Conservation (phyloP, 2,113 vertebrate species). For the Pampusana beccarii region DNA sequence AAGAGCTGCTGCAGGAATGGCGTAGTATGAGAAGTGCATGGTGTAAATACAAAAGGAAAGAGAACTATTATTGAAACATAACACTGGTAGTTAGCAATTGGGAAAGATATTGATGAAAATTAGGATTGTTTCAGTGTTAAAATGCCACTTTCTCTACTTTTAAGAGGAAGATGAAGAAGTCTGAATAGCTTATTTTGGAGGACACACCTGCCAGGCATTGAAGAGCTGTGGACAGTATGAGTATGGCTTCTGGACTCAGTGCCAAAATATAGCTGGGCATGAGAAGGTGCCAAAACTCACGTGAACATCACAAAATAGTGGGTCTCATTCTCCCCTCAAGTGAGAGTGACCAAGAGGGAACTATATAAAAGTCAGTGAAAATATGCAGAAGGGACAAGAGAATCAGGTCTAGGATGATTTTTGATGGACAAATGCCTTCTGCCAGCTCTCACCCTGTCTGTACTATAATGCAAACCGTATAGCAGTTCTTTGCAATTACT, state of each 20-base stretch:
- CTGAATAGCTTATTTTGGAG: not conserved
- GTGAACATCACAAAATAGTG: not conserved
- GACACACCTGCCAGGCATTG: not conserved
- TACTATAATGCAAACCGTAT: not conserved
- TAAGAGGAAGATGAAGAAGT: not conserved
- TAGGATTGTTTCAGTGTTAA: not conserved
- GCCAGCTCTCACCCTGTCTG: not conserved
- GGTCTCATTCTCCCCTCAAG: not conserved
- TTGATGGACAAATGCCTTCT: not conserved
- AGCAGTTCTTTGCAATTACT: not conserved
- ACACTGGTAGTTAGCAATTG: not conserved
- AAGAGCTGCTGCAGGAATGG: not conserved
- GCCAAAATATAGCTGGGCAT: not conserved
- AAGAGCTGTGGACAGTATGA: not conserved
- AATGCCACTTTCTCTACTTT: not conserved
- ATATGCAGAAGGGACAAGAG: not conserved
- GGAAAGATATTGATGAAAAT: not conserved
- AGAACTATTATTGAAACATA: not conserved
- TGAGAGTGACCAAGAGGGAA: not conserved
- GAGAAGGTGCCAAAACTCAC: not conserved
- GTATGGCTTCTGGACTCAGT: not conserved
- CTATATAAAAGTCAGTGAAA: not conserved
- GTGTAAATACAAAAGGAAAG: not conserved
- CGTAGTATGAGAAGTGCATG: not conserved
- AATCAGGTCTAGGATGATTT: not conserved